These are phyloP conservation scores for Laothoe populi DNA, from an alignment of 2,888 invertebrate species.

Conservation along the genomic window DNA sequence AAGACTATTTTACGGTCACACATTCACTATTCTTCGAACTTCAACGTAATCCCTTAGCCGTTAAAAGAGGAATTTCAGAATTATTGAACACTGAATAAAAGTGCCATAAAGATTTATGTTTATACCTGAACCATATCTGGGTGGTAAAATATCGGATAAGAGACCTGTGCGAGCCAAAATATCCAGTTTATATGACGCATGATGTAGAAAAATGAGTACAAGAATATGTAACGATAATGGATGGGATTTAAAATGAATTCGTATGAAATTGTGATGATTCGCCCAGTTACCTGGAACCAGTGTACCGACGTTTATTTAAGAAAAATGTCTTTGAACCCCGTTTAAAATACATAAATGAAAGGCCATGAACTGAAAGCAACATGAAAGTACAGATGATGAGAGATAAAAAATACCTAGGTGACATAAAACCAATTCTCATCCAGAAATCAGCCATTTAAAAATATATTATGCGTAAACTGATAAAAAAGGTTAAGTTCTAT, in stretches of 20 bases:
- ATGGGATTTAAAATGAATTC: background rate
- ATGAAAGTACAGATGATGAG: no score
- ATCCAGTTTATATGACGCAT: background rate
- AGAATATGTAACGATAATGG: background rate
- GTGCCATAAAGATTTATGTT: background rate
- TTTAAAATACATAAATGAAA: no score
- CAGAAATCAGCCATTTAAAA: no score
- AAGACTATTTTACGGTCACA: background rate
- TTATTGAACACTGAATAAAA: constrained; percentile 2
- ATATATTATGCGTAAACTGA: background rate
- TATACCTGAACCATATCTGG: constrained; percentile 1
- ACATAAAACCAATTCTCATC: no score
- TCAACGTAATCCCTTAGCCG: background rate
- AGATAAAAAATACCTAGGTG: no score
- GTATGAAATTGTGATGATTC: background rate
- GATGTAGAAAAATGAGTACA: constrained; percentile 4
- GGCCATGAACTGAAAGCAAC: no score
- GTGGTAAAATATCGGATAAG: background rate
- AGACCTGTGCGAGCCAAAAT: background rate
- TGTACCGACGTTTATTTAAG: no score
- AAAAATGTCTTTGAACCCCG: no score
- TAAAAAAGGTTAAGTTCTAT: background rate
- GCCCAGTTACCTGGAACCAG: background rate
- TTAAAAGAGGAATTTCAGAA: background rate
- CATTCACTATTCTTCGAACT: background rate